Percentiles rank a stretch among this genome's conserved stretches.
phyloP scores from a whole-genome alignment of 2,888 invertebrate genomes.

The Drosophila seclusa region DNA sequence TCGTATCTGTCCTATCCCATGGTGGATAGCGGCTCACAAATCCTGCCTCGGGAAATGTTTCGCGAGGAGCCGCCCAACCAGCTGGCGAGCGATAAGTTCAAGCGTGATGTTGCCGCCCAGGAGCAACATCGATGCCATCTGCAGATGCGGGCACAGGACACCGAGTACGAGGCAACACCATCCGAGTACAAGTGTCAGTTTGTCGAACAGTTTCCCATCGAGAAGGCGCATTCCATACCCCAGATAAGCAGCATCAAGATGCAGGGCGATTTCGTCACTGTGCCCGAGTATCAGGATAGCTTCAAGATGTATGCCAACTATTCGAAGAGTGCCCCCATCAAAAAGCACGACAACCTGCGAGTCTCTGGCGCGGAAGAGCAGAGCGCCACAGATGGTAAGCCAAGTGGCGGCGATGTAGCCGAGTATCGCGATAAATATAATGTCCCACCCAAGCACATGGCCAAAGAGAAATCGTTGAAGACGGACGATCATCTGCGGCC shows the following conservation, averaged over 20 bases:
- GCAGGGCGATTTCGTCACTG: slow-evolving; percentile 82
- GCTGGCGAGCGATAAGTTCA: slow-evolving; percentile 66
- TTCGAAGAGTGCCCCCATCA: slow-evolving; percentile 84
- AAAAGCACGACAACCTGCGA: slow-evolving; percentile 83
- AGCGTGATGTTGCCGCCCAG: slow-evolving; percentile 69
- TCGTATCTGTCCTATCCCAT: slow-evolving; percentile 82
- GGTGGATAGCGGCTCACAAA: slow-evolving; percentile 79
- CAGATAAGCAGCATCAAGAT: slow-evolving; percentile 83
- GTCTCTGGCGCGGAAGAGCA: slow-evolving; percentile 76
- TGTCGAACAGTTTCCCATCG: slow-evolving; percentile 81
- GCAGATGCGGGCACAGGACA: slow-evolving; percentile 69
- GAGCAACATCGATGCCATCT: slow-evolving; percentile 75
- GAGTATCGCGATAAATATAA: slow-evolving; percentile 84
- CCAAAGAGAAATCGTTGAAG: slow-evolving; percentile 76
- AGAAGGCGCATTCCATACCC: slow-evolving; percentile 84
- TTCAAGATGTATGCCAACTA: slow-evolving; percentile 84
- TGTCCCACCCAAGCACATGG: slow-evolving; percentile 73
- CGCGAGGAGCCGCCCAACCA: slow-evolving; percentile 56
- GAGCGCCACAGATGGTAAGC: slow-evolving; percentile 12
- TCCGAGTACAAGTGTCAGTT: slow-evolving; percentile 84
- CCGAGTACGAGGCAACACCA: slow-evolving; percentile 70
- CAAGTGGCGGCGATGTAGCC: slow-evolving; percentile 59
- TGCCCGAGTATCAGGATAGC: slow-evolving; percentile 84
- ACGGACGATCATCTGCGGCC: slow-evolving; percentile 81
- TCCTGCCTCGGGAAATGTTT: slow-evolving; percentile 82